These are phyloP conservation scores for Heteromurus nitidus DNA, from an alignment of 2,888 invertebrate species.

Conservation along the genomic window DNA sequence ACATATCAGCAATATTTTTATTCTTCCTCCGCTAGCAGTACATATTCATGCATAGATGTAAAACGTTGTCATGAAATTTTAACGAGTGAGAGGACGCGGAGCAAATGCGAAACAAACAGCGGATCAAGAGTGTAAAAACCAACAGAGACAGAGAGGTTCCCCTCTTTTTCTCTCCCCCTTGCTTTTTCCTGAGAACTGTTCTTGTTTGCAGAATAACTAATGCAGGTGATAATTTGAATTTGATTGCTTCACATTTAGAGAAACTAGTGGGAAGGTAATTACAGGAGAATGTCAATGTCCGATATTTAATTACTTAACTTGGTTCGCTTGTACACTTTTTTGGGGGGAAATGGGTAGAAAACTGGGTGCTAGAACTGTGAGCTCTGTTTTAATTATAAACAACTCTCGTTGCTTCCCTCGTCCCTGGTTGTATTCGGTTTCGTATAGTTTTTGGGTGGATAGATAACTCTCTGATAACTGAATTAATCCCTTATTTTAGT, in stretches of 20 bases:
- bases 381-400: constrained; percentile 26
- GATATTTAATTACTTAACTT: constrained; percentile 59
- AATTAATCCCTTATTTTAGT: too few relatives aligned
- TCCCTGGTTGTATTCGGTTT: background rate
- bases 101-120: too few relatives aligned
- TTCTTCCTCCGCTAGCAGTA: too few relatives aligned
- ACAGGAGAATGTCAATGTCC: constrained; percentile 50
- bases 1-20: too few relatives aligned
- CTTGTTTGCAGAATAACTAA: constrained; percentile 25
- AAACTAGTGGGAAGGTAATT: constrained; percentile 31
- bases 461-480: too few relatives aligned
- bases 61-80: too few relatives aligned
- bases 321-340: background rate
- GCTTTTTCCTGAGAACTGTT: too few relatives aligned
- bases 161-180: too few relatives aligned
- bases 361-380: constrained; percentile 2
- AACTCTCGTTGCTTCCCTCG: background rate
- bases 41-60: too few relatives aligned
- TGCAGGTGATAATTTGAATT: constrained; percentile 59
- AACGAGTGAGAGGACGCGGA: too few relatives aligned
- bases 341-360: background rate
- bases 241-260: constrained; percentile 42
- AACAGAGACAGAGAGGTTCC: background rate
- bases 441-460: background rate
- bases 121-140: too few relatives aligned